Conservation (phyloP, 2,797 vertebrate species). For the Smutsia temminckii region DNA sequence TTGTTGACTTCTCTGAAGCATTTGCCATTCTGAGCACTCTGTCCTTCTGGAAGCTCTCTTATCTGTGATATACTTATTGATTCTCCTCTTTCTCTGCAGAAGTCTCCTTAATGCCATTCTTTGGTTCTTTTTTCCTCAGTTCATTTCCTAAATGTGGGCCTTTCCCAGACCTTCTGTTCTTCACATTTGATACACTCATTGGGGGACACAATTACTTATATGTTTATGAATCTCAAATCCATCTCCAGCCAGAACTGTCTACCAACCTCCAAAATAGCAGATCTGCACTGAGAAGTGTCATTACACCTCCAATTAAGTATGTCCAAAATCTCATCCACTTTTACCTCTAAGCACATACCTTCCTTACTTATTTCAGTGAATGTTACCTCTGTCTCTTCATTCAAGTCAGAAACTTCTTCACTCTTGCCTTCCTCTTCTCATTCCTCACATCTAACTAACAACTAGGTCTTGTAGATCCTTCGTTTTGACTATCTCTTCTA, state of each 20-base stretch:
- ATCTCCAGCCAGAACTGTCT: conserved; percentile 18
- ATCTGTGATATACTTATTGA: background rate
- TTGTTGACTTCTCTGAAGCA: background rate
- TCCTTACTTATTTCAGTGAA: background rate
- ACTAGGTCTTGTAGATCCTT: background rate
- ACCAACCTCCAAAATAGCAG: background rate
- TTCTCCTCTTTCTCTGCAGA: conserved; percentile 2
- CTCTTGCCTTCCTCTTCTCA: background rate
- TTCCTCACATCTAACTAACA: conserved; percentile 5
- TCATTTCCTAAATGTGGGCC: background rate
- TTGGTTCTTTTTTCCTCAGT: background rate
- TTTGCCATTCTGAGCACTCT: background rate
- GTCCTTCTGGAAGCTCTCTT: background rate
- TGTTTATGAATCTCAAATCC: background rate
- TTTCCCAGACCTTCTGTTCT: background rate
- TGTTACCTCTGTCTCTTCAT: background rate
- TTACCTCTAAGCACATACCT: background rate
- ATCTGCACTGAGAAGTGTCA: background rate
- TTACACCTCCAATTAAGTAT: background rate
- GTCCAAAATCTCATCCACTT: background rate
- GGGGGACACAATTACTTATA: background rate
- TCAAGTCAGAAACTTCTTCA: conserved; percentile 39
- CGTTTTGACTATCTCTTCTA: background rate
- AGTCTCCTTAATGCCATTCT: background rate
- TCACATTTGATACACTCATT: background rate